phyloP scores from a whole-genome alignment of 2,888 invertebrate genomes.

The Teleogryllus oceanicus region DNA sequence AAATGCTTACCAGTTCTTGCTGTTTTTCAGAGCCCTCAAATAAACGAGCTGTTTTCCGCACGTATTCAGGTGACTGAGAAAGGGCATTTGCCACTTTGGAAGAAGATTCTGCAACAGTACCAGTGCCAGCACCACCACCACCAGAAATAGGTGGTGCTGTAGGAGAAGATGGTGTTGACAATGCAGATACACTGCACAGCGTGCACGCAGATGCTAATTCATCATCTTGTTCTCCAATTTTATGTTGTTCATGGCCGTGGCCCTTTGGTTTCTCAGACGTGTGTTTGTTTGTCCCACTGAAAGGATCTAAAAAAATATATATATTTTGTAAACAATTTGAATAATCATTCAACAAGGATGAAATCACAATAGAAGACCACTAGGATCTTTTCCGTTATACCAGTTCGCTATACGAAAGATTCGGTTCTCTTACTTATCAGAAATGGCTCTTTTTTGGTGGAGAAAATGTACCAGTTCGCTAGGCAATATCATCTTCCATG shows the following conservation, averaged over 20 bases:
- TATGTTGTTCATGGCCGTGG: neutral
- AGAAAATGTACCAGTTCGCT: no score
- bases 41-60: conserved; percentile 46
- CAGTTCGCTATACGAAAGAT: no score
- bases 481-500: no score
- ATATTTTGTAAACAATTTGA: no score
- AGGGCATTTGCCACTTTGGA: no score
- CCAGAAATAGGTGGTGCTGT: conserved; percentile 42
- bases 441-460: no score
- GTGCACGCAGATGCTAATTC: conserved; percentile 50
- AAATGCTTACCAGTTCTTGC: no score
- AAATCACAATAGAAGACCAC: neutral
- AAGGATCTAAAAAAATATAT: conserved; percentile 39
- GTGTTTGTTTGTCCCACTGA: neutral
- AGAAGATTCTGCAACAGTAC: no score
- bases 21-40: conserved; percentile 36
- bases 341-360: neutral
- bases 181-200: conserved; percentile 50
- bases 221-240: conserved; percentile 29
- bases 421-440: no score
- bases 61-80: conserved; percentile 44
- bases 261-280: no score
- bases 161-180: conserved; percentile 40
- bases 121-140: conserved; percentile 38
- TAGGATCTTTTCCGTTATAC: no score